Conservation (phyloP, 1,140 invertebrate genomes). For the Drosophila seguyi region DNA sequence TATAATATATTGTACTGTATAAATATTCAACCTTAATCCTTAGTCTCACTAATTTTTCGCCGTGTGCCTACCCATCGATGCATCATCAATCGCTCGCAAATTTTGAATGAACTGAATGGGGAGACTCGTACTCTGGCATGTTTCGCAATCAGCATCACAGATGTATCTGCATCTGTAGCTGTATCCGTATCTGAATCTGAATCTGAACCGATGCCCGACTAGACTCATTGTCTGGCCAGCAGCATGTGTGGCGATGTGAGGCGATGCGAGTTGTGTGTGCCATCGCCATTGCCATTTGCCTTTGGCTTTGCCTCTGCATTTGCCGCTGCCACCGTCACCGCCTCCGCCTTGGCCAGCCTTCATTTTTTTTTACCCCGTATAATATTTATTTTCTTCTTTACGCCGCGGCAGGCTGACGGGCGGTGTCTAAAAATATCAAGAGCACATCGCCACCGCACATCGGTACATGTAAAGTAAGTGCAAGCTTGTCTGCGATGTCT, state of each 20-base stretch:
- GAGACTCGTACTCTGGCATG: constrained; percentile 4
- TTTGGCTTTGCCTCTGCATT: constrained; percentile 48
- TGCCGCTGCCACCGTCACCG: neutral
- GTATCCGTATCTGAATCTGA: constrained; percentile 31
- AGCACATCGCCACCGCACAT: constrained; percentile 23
- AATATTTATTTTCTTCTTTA: constrained; percentile 22
- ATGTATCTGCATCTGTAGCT: constrained; percentile 14
- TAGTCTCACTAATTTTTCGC: neutral
- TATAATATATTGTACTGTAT: no score
- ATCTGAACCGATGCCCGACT: constrained; percentile 59
- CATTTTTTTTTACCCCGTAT: constrained; percentile 21
- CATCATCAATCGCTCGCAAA: constrained; percentile 44
- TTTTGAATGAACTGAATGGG: constrained; percentile 48
- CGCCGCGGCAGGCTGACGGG: constrained; percentile 38
- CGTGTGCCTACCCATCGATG: constrained; percentile 25
- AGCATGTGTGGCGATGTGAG: constrained; percentile 51
- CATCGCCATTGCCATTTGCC: constrained; percentile 52
- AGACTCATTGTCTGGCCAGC: constrained; percentile 78
- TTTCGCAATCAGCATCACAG: constrained; percentile 42
- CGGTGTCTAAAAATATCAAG: constrained; percentile 68
- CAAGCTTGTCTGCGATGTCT: constrained; percentile 74
- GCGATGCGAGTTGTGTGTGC: constrained; percentile 56
- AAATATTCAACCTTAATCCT: neutral
- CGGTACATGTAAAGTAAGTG: constrained; percentile 67
- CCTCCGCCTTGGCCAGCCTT: constrained; percentile 18